Evolutionary conservation across 2,113 vertebrate species (phyloP).

Genomic region (human (Homo sapiens)): GRCh38 chr4:174264501-174265000

Average conservation of each 20-base stretch:
- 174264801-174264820: neutral
- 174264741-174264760: neutral
- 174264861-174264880: conserved; percentile 11
- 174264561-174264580: neutral
- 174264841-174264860: neutral
- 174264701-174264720: neutral
- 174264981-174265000: neutral
- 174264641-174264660: neutral
- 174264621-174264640: neutral
- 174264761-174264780: neutral
- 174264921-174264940: neutral
- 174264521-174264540: neutral
- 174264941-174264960: neutral
- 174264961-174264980: neutral
- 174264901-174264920: neutral
- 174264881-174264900: neutral
- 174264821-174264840: neutral
- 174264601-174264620: neutral
- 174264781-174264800: neutral
- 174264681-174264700: conserved; percentile 1
- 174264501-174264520: neutral
- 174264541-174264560: neutral
- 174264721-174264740: neutral
- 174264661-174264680: conserved; percentile 37
- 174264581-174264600: neutral